These are phyloP conservation scores for Trichonephila clavipes DNA, from an alignment of 1,140 invertebrate species.

Conservation along the genomic window DNA sequence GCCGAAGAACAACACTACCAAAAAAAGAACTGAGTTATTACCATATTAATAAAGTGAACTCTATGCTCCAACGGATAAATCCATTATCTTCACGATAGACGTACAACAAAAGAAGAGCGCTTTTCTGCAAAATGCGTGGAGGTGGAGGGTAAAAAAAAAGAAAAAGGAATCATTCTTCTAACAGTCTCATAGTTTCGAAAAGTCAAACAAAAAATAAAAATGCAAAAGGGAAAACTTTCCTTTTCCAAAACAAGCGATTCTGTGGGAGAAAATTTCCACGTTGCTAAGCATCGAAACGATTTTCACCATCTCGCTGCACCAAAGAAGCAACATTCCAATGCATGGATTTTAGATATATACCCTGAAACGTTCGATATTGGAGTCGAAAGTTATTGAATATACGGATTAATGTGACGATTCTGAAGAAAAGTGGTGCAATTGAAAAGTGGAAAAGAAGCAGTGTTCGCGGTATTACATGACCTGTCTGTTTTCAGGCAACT, in stretches of 20 bases:
- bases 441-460: not conserved
- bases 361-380: slow-evolving; percentile 1
- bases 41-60: slow-evolving; percentile 40
- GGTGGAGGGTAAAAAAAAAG: not conserved
- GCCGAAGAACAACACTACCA: not conserved
- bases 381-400: slow-evolving; percentile 37
- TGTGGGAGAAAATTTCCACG: slow-evolving; percentile 22
- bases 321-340: slow-evolving; percentile 24
- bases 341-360: slow-evolving; percentile 36
- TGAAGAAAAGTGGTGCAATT: not conserved
- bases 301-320: slow-evolving; percentile 33
- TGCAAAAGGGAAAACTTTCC: not conserved
- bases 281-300: slow-evolving; percentile 26
- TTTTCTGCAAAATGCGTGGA: not conserved
- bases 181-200: slow-evolving; percentile 12
- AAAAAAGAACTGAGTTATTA: not conserved
- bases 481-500: slow-evolving; percentile 18
- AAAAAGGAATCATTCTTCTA: not conserved
- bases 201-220: not conserved
- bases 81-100: slow-evolving; percentile 21
- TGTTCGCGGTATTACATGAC: slow-evolving; percentile 19
- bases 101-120: slow-evolving; percentile 12
- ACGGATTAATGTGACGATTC: not conserved
- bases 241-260: not conserved
- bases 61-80: not conserved